Base-by-base conservation (phyloP, 30 jellyfish, hydroid and myxozoan genomes). In the Hydractinia symbiolongicarpus region DNA sequence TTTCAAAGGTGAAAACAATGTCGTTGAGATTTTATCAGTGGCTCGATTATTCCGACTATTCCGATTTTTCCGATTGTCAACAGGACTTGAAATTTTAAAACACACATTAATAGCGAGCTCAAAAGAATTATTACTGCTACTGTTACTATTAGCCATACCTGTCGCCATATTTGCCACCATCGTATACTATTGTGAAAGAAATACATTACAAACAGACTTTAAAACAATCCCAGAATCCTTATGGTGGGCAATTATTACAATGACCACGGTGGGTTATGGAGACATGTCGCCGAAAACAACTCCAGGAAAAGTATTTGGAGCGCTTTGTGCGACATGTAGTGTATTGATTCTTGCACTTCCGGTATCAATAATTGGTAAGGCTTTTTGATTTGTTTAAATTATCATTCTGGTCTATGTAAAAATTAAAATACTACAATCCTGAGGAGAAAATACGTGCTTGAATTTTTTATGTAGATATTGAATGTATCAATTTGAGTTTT, bases 191-290 rank as follows among this genome's bases (percentile, higher is more conserved):
- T 91, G 96, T 57, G 98, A 91, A 83, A 86, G 96, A 83, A 54
- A 81, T 76, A 95, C 85, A 76, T 73, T n/a, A 13, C 19, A 64
- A 13, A 93, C 96, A 8, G 78, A 87, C 72, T 94, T 94, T 82
- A 84, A 85, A 69, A 94, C 99, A 10, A 88, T 94, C 50, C 99
- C 99, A 82, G 99, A 94, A 61, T 94, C 99, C 72, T 83, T 88
- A 61, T 94, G 99, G 99, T 94, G 99, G 99, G 99, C 99, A 4
- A 86, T 94, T 19, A 88, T 94, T 55, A 94, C 99, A 73, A 94
- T 94, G 95, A 94, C 99, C 13, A 94, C 99, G 0, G 99, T 94
- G 15, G 99, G 99, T 11, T 94, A 94, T 57, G 99, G 99, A 51
- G 99, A 94, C 86, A 94, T 94, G 95, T 89, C 96, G 7, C 99